Base-by-base conservation (phyloP, 2,113 vertebrate genomes). In the Podarcis raffonei region DNA sequence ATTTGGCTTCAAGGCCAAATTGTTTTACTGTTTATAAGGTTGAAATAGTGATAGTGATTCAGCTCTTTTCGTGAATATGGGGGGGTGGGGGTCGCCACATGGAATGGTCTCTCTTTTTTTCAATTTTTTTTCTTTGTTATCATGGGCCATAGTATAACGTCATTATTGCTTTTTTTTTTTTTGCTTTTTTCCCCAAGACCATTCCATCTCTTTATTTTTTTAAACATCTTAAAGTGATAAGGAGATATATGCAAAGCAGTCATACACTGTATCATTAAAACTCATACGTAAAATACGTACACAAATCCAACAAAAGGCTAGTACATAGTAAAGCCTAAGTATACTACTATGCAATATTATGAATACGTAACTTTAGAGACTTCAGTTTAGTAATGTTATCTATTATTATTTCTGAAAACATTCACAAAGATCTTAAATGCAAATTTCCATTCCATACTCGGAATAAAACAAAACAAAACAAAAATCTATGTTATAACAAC, bases 201-300 rank as follows among this genome's bases (percentile, higher is more conserved):
- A 99, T 99, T 99, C 98, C 98, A 98, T 97, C 97, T 98, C 97
- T 98, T 98, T 98, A 98, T 98, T 99, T 98, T 97, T 96, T 97
- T 97, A 94, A 96, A 98, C 98, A 99, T 97, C 97, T 97, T 97
- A 97, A 98, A 98, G 97, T 97, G 97, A 97, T 97, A 96, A 97
- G 96, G 97, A 97, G 97, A 97, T 96, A 97, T 96, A 98, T 98
- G 98, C 98, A 97, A 98, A 98, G 98, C 98, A 97, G 97, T 99
- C 97, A 97, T 98, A 98, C 98, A 99, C 98, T 97, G 92, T 97
- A 98, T 98, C 97, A 97, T 98, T 98, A 98, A 98, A 99, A 99
- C 95, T 97, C 97, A 98, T 97, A 98, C 97, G 97, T 98, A 99
- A 99, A 98, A 98, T 99, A 99, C 98, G 98, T 98, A 99, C 98